Conservation (phyloP, 2,797 vertebrate species). For the Centroberyx gerrardi region DNA sequence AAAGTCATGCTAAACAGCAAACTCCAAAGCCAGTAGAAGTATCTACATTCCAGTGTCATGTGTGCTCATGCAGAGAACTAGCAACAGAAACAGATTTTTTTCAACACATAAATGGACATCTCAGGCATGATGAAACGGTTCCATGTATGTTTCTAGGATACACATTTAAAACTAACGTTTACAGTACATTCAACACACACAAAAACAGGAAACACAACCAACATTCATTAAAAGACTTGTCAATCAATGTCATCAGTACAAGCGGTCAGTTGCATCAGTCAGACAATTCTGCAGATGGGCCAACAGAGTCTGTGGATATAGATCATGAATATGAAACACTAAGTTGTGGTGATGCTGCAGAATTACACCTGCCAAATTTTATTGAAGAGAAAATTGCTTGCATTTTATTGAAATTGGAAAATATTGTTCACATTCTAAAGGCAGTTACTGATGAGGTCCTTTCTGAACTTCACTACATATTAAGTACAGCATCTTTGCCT, state of each 20-base stretch:
- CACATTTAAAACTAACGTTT: slow-evolving; percentile 46
- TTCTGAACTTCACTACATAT: slow-evolving; percentile 44
- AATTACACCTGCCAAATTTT: slow-evolving; percentile 24
- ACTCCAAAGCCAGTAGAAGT: slow-evolving; percentile 25
- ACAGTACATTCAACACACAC: slow-evolving; percentile 52
- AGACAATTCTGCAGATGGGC: slow-evolving; percentile 32
- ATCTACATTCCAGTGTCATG: slow-evolving; percentile 44
- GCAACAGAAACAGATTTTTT: slow-evolving; percentile 46
- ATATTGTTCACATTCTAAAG: slow-evolving; percentile 41
- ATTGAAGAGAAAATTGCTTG: slow-evolving; percentile 41
- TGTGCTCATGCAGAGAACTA: slow-evolving; percentile 48
- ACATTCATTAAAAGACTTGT: slow-evolving; percentile 52
- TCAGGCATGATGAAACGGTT: slow-evolving; percentile 45
- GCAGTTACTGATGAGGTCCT: slow-evolving; percentile 38
- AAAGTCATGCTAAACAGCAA: slow-evolving; percentile 37
- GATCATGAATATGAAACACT: slow-evolving; percentile 21
- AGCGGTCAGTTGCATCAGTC: slow-evolving; percentile 30
- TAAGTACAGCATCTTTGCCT: slow-evolving; percentile 38
- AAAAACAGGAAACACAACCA: slow-evolving; percentile 50
- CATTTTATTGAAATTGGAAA: slow-evolving; percentile 50
- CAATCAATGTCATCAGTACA: slow-evolving; percentile 18
- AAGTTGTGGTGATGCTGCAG: slow-evolving; percentile 28
- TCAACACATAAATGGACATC: slow-evolving; percentile 44
- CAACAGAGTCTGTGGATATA: slow-evolving; percentile 14
- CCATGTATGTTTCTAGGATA: slow-evolving; percentile 45